A percentile compares a stretch with the other conserved stretches of the same genome.
These are phyloP conservation scores for Diplolepis rosae DNA, from an alignment of 2,888 invertebrate species.

Conservation along the genomic window DNA sequence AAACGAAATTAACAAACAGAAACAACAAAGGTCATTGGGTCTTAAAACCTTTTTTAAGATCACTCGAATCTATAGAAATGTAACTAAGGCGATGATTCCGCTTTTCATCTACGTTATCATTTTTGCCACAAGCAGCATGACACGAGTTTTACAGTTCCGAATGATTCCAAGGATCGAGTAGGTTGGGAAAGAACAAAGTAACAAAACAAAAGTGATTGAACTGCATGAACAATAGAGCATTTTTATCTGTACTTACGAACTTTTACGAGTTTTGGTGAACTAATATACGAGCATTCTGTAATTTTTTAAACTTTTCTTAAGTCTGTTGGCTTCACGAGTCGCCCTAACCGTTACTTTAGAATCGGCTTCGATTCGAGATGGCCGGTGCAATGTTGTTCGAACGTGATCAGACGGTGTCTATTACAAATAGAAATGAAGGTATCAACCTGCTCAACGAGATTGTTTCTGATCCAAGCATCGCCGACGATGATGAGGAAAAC, in stretches of 20 bases:
- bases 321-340: background rate
- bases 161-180: background rate
- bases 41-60: background rate
- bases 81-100: background rate
- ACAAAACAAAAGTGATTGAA: constrained; percentile 14
- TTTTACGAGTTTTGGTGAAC: background rate
- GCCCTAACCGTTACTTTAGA: constrained; percentile 10
- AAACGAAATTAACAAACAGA: background rate
- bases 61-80: background rate
- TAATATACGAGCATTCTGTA: constrained; percentile 7
- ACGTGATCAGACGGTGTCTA: constrained; percentile 85
- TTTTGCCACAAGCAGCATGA: constrained; percentile 41
- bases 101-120: constrained; percentile 8
- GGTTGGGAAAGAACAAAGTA: constrained; percentile 33
- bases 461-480: constrained; percentile 84
- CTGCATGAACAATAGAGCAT: background rate
- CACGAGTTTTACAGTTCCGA: constrained; percentile 47
- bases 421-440: constrained; percentile 84
- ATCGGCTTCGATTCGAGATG: constrained; percentile 75
- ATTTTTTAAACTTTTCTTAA: background rate
- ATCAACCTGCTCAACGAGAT: constrained; percentile 85
- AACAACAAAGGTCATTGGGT: background rate
- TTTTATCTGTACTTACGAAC: background rate
- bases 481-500: constrained; percentile 91
- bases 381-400: constrained; percentile 94